Base-by-base conservation (phyloP, 1,140 invertebrate species). In the Drosophila athabasca region DNA sequence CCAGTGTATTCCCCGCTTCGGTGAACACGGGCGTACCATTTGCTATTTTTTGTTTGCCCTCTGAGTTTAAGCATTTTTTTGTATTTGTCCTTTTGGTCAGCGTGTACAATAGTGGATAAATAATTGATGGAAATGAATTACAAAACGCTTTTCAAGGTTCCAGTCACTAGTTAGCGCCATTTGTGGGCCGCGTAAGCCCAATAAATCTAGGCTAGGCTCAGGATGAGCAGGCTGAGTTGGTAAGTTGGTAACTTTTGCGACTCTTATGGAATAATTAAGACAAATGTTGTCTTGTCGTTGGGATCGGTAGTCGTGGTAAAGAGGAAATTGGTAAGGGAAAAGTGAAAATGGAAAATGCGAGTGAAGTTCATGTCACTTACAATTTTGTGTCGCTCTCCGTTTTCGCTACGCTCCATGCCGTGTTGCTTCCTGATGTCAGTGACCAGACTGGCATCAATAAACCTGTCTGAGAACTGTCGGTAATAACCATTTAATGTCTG, bases 111-210 rank as follows among this genome's bases (percentile, higher is more conserved):
- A 70, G 73, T 82, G 54, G 62, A 52, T 85, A 69, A 81, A 85
- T 85, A 82, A 75, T 85, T 85, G 75, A 85, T 87, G 82, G 39
- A 82, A 87, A 85, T 78, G 79, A 85, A 87, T 87, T 87, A 74
- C 65, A 75, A 85, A 82, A 78, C 68, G 75, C 65, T 87, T 85
- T 85, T 87, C 82, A 85, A 85, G 82, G 82, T 87, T 85, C 69
- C 62, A 24, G 29, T 22, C 45, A 61, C 41, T 51, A n/a, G 45
- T 46, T 41, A 29, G 51, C 22, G 46, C 45, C 22, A 31, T 39
- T 45, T 62, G 31, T 35, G 46, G 65, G 29, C 3, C 9, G n/a
- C 6, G 11, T 17, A 55, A 49, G 15, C 6, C 45, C 44, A 54
- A 52, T 52, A 64, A 67, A 81, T 68, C 46, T 62, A n/a, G 54